Evolutionary conservation across 2,888 invertebrate species (phyloP).

Genomic region (Eilema griseolum): DNA sequence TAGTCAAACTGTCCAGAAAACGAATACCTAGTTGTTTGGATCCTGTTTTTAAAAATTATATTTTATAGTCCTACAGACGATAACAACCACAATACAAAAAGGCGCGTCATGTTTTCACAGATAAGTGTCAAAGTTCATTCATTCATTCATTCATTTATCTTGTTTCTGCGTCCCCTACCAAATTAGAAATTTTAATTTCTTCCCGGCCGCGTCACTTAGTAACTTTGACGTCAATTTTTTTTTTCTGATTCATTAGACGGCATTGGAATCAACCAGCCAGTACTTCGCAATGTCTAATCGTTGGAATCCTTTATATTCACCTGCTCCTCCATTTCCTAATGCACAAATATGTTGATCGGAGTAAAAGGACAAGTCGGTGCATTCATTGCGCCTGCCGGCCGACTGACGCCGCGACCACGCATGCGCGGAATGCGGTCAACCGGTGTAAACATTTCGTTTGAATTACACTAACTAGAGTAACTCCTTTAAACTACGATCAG

Average conservation of each 20-base stretch:
- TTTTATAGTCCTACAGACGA: too few relatives aligned
- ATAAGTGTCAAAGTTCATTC: too few relatives aligned
- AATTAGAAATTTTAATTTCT: too few relatives aligned
- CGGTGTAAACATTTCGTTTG: constrained; percentile 52
- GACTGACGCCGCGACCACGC: constrained; percentile 53
- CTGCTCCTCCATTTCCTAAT: constrained; percentile 45
- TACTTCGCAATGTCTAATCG: neutral
- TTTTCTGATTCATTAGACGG: neutral
- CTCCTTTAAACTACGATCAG: neutral
- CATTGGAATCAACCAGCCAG: neutral
- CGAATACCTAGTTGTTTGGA: too few relatives aligned
- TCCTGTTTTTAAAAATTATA: too few relatives aligned
- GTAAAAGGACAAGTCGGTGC: constrained; percentile 44
- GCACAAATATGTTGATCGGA: constrained; percentile 44
- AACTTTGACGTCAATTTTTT: neutral
- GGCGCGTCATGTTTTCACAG: too few relatives aligned
- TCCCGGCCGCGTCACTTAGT: too few relatives aligned
- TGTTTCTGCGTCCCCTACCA: too few relatives aligned
- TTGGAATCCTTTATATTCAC: neutral
- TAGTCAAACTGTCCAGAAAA: too few relatives aligned
- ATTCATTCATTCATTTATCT: too few relatives aligned
- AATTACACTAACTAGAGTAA: neutral
- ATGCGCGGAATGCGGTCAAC: constrained; percentile 71
- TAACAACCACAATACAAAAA: too few relatives aligned
- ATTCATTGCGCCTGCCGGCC: constrained; percentile 40